Base-by-base conservation (phyloP, 2,888 invertebrate genomes). In the Pachycephus smyrnensis region DNA sequence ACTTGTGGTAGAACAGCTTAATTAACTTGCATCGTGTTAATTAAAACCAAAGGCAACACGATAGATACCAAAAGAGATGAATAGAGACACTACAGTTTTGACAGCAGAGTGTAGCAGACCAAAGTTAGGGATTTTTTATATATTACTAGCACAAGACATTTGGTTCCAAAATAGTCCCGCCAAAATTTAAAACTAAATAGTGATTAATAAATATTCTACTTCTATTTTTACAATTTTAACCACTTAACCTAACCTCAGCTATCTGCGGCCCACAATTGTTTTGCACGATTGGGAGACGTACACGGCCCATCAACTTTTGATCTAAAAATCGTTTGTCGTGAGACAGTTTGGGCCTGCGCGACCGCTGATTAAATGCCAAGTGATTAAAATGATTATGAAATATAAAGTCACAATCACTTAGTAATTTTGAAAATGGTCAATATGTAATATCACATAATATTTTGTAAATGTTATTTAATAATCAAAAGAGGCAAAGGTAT, bases 61-160 rank as follows among this genome's bases (percentile, higher is more conserved):
- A 23, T 55, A 55, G 55, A 55, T 6, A 55, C 55, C 9, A 55
- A 55, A 55, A 55, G 23, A 55, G 23, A 23, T 55, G 55, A 55
- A 55, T 55, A 55, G 55, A 32, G 68, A 73, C 68, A 76, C 73
- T 35, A 78, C 68, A 78, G 76, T 75, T 84, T 86, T 86, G 86
- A 86, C 86, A 86, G 86, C 81, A 83, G 76, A 80, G 81, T 82
- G 81, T 82, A 86, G 86, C 85, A 85, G 85, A 85, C 85, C 80
- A 81, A 83, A 83, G 81, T 82, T 86, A 82, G 85, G 85, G 75
- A 85, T 76, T 86, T 86, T 85, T 81, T 0, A 55, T 23, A 23
- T 55, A 55, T 55, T 55, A 55, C 55, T 55, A 55, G 55, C 55
- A 2, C 23, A 4, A 23, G 23, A 23, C 55, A 55, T 55, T 55